Conservation (phyloP, 2,888 invertebrate genomes). For the Eupithecia subumbrata region DNA sequence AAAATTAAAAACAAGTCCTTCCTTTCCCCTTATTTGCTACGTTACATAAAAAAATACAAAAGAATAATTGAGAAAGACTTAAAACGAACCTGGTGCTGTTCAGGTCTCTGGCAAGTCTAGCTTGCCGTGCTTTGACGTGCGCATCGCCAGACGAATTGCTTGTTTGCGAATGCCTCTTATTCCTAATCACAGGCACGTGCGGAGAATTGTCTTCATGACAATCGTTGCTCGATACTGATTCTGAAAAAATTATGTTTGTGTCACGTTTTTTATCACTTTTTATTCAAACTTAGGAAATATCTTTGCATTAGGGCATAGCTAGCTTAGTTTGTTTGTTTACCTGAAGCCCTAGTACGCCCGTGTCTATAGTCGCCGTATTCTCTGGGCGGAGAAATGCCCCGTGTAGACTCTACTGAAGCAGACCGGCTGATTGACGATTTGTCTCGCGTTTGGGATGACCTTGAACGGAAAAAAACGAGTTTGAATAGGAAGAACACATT, state of each 20-base stretch:
- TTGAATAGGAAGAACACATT: neutral
- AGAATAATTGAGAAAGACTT: neutral
- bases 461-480: conserved; percentile 45
- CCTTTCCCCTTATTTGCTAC: conserved; percentile 83
- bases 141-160: conserved; percentile 72
- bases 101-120: conserved; percentile 74
- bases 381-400: conserved; percentile 72
- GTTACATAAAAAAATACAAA: conserved; percentile 15
- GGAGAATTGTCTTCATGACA: conserved; percentile 71
- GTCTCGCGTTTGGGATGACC: conserved; percentile 86
- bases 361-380: conserved; percentile 72
- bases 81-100: conserved; percentile 72
- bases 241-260: conserved; percentile 50
- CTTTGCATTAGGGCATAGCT: neutral
- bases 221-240: conserved; percentile 77
- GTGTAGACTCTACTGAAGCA: conserved; percentile 78
- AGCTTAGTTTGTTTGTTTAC: conserved; percentile 46
- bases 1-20: conserved; percentile 58
- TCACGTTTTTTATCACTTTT: neutral
- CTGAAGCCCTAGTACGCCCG: conserved; percentile 71
- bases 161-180: conserved; percentile 59
- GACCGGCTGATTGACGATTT: conserved; percentile 86
- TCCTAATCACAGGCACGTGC: conserved; percentile 76
- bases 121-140: conserved; percentile 76
- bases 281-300: neutral